Percentiles rank a stretch among this genome's conserved stretches.
phyloP scores from a whole-genome alignment of 2,113 vertebrate species.

The Callipepla squamata region DNA sequence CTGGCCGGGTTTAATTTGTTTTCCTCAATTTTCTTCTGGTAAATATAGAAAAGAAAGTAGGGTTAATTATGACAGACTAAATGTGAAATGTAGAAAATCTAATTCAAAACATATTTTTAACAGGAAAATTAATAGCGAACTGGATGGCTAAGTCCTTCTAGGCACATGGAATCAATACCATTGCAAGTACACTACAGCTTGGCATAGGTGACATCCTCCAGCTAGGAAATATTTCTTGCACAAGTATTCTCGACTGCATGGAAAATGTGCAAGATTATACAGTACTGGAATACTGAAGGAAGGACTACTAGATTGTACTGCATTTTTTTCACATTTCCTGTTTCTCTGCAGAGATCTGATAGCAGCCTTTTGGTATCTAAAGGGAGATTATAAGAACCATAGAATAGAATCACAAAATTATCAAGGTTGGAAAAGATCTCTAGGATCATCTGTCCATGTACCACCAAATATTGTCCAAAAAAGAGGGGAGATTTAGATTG shows the following conservation, averaged over 20 bases:
- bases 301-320: accelerated
- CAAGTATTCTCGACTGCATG: too few relatives aligned
- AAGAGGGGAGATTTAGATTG: too few relatives aligned
- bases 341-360: not conserved
- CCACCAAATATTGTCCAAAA: too few relatives aligned
- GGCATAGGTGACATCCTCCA: not conserved
- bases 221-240: not conserved
- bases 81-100: not conserved
- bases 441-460: too few relatives aligned
- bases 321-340: not conserved
- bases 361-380: too few relatives aligned
- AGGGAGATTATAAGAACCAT: too few relatives aligned
- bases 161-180: not conserved
- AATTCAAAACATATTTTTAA: not conserved
- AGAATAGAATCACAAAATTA: too few relatives aligned
- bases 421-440: too few relatives aligned
- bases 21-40: not conserved
- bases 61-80: not conserved
- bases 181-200: not conserved
- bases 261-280: not conserved
- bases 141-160: not conserved
- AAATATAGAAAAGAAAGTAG: not conserved
- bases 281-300: not conserved
- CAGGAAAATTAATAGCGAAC: not conserved
- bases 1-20: not conserved